These are phyloP conservation scores for Tetragnatha versicolor DNA, from an alignment of 1,140 invertebrate genomes.

Conservation along the genomic window DNA sequence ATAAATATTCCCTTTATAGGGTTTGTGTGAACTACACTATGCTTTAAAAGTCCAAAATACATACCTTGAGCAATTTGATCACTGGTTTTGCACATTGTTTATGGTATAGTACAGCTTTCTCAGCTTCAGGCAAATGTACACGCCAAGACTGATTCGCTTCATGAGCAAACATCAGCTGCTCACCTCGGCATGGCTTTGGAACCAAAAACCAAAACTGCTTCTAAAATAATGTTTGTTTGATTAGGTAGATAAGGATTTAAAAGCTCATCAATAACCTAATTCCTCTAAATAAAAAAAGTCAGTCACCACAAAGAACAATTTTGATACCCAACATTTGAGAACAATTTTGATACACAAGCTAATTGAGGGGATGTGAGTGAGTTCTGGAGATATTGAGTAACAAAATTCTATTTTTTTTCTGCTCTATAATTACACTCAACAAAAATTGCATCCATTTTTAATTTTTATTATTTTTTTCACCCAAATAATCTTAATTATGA, in stretches of 20 bases:
- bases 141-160: slow-evolving; percentile 1
- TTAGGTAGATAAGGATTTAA: not conserved
- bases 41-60: too few species aligned
- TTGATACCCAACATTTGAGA: not conserved
- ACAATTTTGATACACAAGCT: not conserved
- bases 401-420: not conserved
- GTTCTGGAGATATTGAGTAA: not conserved
- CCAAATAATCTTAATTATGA: too few species aligned
- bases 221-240: not conserved
- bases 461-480: too few species aligned
- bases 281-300: not conserved
- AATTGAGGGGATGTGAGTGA: not conserved
- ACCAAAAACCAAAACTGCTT: slow-evolving; percentile 4
- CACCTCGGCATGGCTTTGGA: slow-evolving; percentile 1
- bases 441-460: too few species aligned
- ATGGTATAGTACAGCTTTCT: not conserved
- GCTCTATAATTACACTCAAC: too few species aligned
- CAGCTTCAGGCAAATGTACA: slow-evolving; percentile 3
- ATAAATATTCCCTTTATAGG: too few species aligned
- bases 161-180: not conserved
- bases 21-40: too few species aligned
- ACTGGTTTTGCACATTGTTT: not conserved
- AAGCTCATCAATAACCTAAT: not conserved
- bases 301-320: not conserved
- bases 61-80: slow-evolving; percentile 19